Percentiles rank a stretch among this genome's conserved stretches.
phyloP scores from a whole-genome alignment of 2,113 vertebrate genomes.

The Chaetodon auriga region DNA sequence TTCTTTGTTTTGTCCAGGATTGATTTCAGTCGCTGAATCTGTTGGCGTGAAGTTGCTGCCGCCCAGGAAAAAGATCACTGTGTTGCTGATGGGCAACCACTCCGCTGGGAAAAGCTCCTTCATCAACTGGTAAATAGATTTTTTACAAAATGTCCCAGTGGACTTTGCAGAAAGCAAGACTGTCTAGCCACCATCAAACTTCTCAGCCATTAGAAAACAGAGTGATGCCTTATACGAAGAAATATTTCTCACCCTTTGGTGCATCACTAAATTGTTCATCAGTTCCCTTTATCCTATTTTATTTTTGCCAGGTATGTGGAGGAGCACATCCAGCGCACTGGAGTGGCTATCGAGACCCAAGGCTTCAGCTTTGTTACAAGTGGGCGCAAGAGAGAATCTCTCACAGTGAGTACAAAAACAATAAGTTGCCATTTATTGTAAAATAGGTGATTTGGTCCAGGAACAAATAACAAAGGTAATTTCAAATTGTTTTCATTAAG shows the following conservation, averaged over 20 bases:
- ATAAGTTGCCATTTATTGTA: not conserved
- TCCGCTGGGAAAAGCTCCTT: constrained; percentile 91
- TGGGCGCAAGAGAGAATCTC: constrained; percentile 89
- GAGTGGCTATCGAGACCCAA: constrained; percentile 90
- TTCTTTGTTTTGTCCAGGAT: constrained; percentile 68
- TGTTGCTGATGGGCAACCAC: constrained; percentile 90
- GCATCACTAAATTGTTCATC: not conserved
- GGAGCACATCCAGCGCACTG: constrained; percentile 90
- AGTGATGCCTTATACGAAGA: not conserved
- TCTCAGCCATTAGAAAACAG: not conserved
- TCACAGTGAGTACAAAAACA: constrained; percentile 82
- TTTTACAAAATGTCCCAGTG: not conserved
- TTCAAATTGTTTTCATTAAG: not conserved
- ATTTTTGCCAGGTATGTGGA: constrained; percentile 86
- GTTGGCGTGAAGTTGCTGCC: constrained; percentile 85
- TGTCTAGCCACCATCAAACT: not conserved
- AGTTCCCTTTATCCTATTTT: not conserved
- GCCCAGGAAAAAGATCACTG: constrained; percentile 88
- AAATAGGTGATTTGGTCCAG: not conserved
- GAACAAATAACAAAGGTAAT: not conserved
- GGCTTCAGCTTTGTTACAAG: constrained; percentile 90
- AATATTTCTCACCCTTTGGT: not conserved
- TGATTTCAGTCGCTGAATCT: constrained; percentile 83
- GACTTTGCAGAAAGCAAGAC: not conserved
- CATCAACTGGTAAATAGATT: constrained; percentile 86